Conservation (phyloP, 1,140 invertebrate genomes). For the Apis florea region DNA sequence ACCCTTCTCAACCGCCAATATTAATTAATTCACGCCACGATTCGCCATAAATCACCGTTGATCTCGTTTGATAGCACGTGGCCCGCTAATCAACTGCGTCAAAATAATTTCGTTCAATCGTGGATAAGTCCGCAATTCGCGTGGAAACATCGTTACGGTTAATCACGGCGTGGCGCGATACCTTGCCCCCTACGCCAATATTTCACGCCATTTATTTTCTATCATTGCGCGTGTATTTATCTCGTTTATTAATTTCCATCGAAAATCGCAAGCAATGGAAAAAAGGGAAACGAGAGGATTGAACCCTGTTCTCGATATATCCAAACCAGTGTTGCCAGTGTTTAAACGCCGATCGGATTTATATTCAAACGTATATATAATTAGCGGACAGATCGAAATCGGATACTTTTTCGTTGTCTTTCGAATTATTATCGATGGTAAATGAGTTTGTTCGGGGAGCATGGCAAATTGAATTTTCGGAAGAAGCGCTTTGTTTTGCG, state of each 20-base stretch:
- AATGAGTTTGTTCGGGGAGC: not conserved
- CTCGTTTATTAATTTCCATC: slow-evolving; percentile 20
- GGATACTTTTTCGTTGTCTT: not conserved
- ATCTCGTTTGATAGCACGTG: slow-evolving; percentile 1
- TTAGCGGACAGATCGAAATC: not conserved
- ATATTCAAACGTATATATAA: not conserved
- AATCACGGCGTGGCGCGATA: slow-evolving; percentile 1
- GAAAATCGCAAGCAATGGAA: not conserved
- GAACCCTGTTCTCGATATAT: slow-evolving; percentile 15
- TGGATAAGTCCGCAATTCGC: slow-evolving; percentile 11
- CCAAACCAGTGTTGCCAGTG: not conserved
- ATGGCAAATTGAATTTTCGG: not conserved
- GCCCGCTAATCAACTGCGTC: slow-evolving; percentile 24
- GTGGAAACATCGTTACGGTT: slow-evolving; percentile 4
- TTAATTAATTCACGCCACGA: not conserved
- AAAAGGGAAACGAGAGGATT: not conserved
- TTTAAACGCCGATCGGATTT: not conserved
- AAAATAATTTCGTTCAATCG: slow-evolving; percentile 1
- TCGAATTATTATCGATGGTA: not conserved
- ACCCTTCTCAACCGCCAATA: too few species aligned
- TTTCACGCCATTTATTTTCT: not conserved
- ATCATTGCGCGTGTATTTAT: not conserved
- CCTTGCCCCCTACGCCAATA: not conserved
- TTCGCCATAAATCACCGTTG: slow-evolving; percentile 28
- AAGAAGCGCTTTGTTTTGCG: too few species aligned